Percentiles rank a stretch among this genome's conserved stretches.
phyloP scores from a whole-genome alignment of 2,113 vertebrate genomes.

The Lipotes vexillifer region DNA sequence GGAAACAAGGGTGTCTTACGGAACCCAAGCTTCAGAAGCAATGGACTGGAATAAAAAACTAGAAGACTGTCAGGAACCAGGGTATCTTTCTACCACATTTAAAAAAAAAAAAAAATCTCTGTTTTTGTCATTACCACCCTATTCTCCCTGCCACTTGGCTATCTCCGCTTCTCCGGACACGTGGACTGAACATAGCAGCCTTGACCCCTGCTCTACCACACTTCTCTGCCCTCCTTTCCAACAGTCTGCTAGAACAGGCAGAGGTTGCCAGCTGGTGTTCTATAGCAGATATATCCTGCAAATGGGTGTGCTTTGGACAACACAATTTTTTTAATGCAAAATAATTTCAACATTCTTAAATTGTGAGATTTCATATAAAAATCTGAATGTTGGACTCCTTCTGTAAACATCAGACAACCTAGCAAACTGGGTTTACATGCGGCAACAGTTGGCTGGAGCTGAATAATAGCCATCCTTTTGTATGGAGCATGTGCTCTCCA shows the following conservation, averaged over 20 bases:
- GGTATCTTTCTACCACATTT: background rate
- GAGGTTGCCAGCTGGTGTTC: background rate
- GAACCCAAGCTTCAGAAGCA: background rate
- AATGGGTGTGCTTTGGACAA: background rate
- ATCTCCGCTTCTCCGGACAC: background rate
- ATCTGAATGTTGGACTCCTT: background rate
- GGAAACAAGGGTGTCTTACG: background rate
- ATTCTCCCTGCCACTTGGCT: background rate
- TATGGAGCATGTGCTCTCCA: fast-evolving
- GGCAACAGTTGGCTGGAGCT: background rate
- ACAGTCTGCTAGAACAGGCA: background rate
- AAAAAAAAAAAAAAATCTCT: background rate
- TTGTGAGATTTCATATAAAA: background rate
- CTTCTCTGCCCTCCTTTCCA: background rate
- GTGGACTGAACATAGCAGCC: background rate
- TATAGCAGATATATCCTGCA: fast-evolving
- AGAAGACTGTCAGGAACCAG: background rate
- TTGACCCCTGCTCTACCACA: background rate
- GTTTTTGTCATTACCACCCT: background rate
- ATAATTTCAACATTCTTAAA: background rate
- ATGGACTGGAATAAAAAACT: background rate
- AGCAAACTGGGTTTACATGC: background rate
- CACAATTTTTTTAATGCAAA: background rate
- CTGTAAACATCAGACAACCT: background rate
- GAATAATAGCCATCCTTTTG: background rate